phyloP scores from a whole-genome alignment of 2,113 vertebrate genomes.

The Arvicanthis niloticus region DNA sequence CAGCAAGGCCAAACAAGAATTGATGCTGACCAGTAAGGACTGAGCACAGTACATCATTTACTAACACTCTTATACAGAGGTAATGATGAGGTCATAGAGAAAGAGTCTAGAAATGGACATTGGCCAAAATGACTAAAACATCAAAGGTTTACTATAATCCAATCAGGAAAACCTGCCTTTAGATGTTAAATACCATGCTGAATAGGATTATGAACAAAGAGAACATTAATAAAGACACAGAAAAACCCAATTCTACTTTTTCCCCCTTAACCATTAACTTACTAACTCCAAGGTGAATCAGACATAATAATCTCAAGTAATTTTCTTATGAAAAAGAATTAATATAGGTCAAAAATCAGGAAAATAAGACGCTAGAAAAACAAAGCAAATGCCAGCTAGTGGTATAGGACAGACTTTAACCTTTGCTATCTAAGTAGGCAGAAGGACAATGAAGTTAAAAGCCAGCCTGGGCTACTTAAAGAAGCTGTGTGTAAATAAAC shows the following conservation, averaged over 20 bases:
- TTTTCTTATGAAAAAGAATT: neutral
- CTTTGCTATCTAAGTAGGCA: neutral
- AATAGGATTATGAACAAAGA: neutral
- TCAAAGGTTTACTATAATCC: neutral
- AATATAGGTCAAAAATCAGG: neutral
- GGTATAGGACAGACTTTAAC: neutral
- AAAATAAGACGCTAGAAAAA: neutral
- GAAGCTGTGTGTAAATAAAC: neutral
- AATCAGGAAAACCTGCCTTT: neutral
- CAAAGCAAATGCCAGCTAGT: neutral
- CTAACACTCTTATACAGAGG: neutral
- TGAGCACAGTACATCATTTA: neutral
- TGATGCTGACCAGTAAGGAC: neutral
- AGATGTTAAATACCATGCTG: neutral
- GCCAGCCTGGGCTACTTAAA: neutral
- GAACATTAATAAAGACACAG: neutral
- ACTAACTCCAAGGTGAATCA: neutral
- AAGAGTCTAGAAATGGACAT: neutral
- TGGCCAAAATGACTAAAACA: neutral
- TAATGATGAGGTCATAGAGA: neutral
- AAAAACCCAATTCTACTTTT: neutral
- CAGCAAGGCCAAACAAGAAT: neutral
- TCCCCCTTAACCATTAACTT: neutral
- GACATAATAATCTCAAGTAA: slow-evolving; percentile 29
- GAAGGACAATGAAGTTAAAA: neutral